Base-by-base conservation (phyloP, 2,888 invertebrate genomes). In the Chouioia cunea region DNA sequence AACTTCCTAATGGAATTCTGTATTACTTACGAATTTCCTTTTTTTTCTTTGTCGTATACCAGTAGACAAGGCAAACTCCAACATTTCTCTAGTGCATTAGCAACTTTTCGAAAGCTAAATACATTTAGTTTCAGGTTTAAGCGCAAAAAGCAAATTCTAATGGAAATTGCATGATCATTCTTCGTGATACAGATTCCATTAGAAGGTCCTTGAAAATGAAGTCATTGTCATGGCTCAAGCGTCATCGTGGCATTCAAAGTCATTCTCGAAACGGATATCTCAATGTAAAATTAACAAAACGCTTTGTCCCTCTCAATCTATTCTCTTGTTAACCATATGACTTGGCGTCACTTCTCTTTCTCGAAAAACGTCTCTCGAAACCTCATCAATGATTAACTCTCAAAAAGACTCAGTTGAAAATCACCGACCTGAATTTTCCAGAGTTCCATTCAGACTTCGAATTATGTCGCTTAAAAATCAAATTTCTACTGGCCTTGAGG, bases 1-100 rank as follows among this genome's bases (percentile, higher is more conserved):
- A 73, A 73, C 71, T 73, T 71, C 48, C 53, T 71, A 73, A 73
- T 73, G 68, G 73, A 73, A 73, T 73, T 71, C 70, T 70, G 68
- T 68, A 71, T 73, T 65, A 71, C 68, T 71, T 65, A 36, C 43
- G 10, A 23, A 65, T 22, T 53, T 50, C 18, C 10, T 12, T 73
- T 73, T 62, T 73, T 58, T 16, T 15, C 27, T 27, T 27, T 27
- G 16, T 44, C 20, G 52, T 20, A 4, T 48, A 27, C 27, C 27
- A 50, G 50, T 27, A 54, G 58, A 53, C 52, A 62, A 16, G 23
- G 14, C n/a, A 3, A 63, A 57, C 36, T 54, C 63, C 16, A 20
- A 56, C 48, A 52, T 70, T 60, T 22, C 56, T 46, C 48, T 27
- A 14, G 54, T 12, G 10, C n/a, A 54, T 10, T 59, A n/a, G 43